phyloP scores from a whole-genome alignment of 1,140 invertebrate genomes.

The Drosophila eugracilis region DNA sequence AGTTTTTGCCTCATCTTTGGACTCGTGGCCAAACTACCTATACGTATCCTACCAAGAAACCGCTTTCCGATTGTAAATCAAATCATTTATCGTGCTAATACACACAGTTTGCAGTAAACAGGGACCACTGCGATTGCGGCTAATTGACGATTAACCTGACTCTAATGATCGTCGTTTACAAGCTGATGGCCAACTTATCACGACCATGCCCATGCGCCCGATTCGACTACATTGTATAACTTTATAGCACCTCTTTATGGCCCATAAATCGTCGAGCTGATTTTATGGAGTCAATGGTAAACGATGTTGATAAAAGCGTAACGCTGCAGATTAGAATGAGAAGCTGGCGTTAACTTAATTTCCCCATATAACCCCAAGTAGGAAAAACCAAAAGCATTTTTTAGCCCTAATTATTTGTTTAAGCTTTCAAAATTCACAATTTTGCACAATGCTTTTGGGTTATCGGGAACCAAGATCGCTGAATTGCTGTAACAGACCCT shows the following conservation, averaged over 20 bases:
- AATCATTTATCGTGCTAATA: conserved; percentile 53
- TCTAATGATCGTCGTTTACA: conserved; percentile 60
- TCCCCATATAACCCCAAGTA: not conserved
- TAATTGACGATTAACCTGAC: conserved; percentile 71
- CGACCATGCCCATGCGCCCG: conserved; percentile 26
- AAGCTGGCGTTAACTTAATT: conserved; percentile 29
- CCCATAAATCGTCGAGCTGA: conserved; percentile 67
- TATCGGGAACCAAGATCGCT: conserved; percentile 22
- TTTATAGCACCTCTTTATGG: conserved; percentile 35
- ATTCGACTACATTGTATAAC: conserved; percentile 55
- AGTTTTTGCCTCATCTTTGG: conserved; percentile 11
- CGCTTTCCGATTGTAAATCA: conserved; percentile 54
- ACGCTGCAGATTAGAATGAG: conserved; percentile 51
- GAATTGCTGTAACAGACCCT: conserved; percentile 3
- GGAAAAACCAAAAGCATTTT: conserved; percentile 2
- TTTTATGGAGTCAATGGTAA: conserved; percentile 59
- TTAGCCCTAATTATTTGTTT: conserved; percentile 6
- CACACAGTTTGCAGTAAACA: conserved; percentile 12
- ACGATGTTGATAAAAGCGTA: conserved; percentile 46
- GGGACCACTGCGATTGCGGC: conserved; percentile 44
- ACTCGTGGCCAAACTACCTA: not conserved
- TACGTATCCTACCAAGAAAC: conserved; percentile 9
- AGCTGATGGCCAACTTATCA: conserved; percentile 54
- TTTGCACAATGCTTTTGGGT: conserved; percentile 10
- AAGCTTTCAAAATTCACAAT: conserved; percentile 15